These are phyloP conservation scores for Pedicia rivosa DNA, from an alignment of 2,888 invertebrate genomes.

Conservation along the genomic window DNA sequence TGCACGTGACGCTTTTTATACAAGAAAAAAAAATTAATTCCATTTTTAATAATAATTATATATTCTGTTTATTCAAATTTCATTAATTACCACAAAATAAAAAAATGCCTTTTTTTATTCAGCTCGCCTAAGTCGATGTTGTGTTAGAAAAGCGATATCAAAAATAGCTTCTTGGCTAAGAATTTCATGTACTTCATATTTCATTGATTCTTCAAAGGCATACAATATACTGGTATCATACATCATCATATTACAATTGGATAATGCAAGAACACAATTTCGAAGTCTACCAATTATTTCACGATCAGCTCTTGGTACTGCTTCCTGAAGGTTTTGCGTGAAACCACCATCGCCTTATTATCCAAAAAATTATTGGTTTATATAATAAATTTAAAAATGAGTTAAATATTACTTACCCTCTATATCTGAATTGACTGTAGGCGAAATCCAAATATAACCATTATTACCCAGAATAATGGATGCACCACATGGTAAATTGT, in stretches of 20 bases:
- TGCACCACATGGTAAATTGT: slow-evolving; percentile 80
- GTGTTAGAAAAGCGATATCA: slow-evolving; percentile 65
- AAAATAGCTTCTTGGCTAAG: slow-evolving; percentile 71
- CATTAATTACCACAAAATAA: too few species aligned
- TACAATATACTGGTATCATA: slow-evolving; percentile 85
- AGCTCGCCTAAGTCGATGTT: slow-evolving; percentile 47
- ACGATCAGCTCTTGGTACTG: slow-evolving; percentile 53
- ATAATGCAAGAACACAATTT: slow-evolving; percentile 78
- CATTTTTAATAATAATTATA: too few species aligned
- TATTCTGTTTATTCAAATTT: too few species aligned
- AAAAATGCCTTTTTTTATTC: too few species aligned
- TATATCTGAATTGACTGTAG: slow-evolving; percentile 42
- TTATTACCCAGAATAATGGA: slow-evolving; percentile 91
- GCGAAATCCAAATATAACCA: slow-evolving; percentile 89
- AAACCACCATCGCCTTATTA: slow-evolving; percentile 59
- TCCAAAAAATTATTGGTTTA: too few species aligned
- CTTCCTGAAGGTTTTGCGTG: slow-evolving; percentile 54
- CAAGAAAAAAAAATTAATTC: too few species aligned
- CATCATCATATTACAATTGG: slow-evolving; percentile 75
- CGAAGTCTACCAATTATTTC: slow-evolving; percentile 77
- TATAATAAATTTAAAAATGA: neutral
- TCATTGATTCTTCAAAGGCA: slow-evolving; percentile 77
- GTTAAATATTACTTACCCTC: slow-evolving; percentile 22
- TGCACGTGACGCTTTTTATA: too few species aligned
- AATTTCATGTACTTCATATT: slow-evolving; percentile 63